Base-by-base conservation (phyloP, 2,113 vertebrate species). In the Forbesichthys papilliferus region DNA sequence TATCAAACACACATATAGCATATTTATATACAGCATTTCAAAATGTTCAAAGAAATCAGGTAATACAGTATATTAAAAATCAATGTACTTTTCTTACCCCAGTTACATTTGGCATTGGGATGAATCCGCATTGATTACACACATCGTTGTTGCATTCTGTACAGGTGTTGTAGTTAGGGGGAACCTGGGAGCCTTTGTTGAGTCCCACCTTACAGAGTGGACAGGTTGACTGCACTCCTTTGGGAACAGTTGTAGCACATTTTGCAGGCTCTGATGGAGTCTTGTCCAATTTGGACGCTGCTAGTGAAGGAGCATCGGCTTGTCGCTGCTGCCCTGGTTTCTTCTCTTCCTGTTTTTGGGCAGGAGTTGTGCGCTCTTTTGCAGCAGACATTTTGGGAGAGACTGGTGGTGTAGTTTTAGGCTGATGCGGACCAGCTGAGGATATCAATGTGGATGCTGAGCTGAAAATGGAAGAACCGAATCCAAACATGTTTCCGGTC, bases 81-180 rank as follows among this genome's bases (percentile, higher is more conserved):
- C 36, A 42, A 42, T 42, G 36, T 42, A 42, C 36, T 42, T 42
- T 42, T 46, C 81, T 84, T 86, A 93, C 98, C 95, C 96, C 94
- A 42, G 92, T 93, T 67, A 95, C 89, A 88, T 99, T 96, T 0
- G 96, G 96, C 69, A 89, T 93, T 0, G 96, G 95, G 74, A 96
- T 98, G 92, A 99, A 99, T 92, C 98, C 98, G 95, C 97, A 99
- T 70, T 96, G 94, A 68, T 95, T 96, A 82, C 98, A 99, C 14
- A 98, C 95, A 49, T 86, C 83, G 11, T 89, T 93, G 90, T 94
- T 96, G 92, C 98, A 99, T 75, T 94, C 92, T 0, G 96, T 98
- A 74, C 98, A 99, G 0, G 89, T 95, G 63, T 87, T 96, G 82
- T 93, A 98, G 89, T 98, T 99, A 3, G 95, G 91, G 13, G 93